Conservation (phyloP, 2,113 vertebrate species). For the Shinisaurus crocodilurus region DNA sequence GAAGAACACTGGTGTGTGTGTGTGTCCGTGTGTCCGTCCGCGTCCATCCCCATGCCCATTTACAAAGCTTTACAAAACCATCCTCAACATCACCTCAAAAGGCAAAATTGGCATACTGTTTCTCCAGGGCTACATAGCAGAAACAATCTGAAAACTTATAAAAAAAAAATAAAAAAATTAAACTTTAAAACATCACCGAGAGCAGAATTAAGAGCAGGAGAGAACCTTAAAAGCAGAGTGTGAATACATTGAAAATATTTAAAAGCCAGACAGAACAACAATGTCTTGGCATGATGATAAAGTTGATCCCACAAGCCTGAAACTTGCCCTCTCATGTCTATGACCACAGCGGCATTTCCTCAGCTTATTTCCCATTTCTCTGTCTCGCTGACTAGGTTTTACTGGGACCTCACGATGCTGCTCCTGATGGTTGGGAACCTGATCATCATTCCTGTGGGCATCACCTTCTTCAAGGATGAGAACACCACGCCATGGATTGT, state of each 20-base stretch:
- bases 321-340: not conserved
- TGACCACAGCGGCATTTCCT: not conserved
- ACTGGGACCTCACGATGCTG: conserved; percentile 99
- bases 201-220: too few relatives aligned
- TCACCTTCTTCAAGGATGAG: conserved; percentile 99
- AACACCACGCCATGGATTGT: conserved; percentile 98
- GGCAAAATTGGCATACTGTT: too few relatives aligned
- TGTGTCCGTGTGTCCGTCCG: too few relatives aligned
- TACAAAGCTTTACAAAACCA: not conserved
- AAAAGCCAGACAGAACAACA: too few relatives aligned
- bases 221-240: too few relatives aligned
- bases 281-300: not conserved
- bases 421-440: conserved; percentile 99
- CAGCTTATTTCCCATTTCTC: conserved; percentile 60
- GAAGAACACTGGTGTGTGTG: too few relatives aligned
- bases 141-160: too few relatives aligned
- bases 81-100: not conserved
- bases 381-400: conserved; percentile 88
- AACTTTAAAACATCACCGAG: too few relatives aligned
- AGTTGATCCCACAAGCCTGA: not conserved
- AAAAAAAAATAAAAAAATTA: too few relatives aligned
- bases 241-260: too few relatives aligned
- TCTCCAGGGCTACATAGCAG: too few relatives aligned
- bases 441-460: conserved; percentile 98
- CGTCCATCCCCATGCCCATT: too few relatives aligned